Conservation (phyloP, 2,797 vertebrate genomes). For the Cossypha caffra region DNA sequence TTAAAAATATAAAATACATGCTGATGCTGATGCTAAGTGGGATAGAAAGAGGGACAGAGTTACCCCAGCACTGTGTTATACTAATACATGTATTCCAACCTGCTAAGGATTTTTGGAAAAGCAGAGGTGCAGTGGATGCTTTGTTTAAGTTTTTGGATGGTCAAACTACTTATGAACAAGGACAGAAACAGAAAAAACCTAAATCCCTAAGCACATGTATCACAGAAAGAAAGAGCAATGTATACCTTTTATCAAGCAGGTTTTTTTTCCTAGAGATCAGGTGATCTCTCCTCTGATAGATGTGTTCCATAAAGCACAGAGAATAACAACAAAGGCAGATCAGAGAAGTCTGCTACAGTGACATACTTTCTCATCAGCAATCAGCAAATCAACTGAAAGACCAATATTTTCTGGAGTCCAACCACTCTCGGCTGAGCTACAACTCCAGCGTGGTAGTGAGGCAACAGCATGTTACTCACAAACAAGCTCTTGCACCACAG, state of each 20-base stretch:
- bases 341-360: conserved; percentile 15
- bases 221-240: not conserved
- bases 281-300: conserved; percentile 37
- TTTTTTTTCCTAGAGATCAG: conserved; percentile 14
- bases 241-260: conserved; percentile 7
- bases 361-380: conserved; percentile 39
- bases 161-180: not conserved
- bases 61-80: not conserved
- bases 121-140: not conserved
- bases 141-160: not conserved
- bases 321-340: conserved; percentile 47
- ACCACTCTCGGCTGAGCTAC: not conserved
- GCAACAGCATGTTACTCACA: not conserved
- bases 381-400: conserved; percentile 13
- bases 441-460: not conserved
- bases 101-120: not conserved
- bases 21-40: not conserved
- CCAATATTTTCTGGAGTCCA: not conserved
- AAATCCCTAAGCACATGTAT: not conserved
- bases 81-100: not conserved
- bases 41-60: not conserved
- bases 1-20: not conserved
- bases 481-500: not conserved
- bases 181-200: not conserved
- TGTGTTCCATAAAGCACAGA: conserved; percentile 18